Conservation (phyloP, 2,888 invertebrate species). For the Synanthedon vespiformis region DNA sequence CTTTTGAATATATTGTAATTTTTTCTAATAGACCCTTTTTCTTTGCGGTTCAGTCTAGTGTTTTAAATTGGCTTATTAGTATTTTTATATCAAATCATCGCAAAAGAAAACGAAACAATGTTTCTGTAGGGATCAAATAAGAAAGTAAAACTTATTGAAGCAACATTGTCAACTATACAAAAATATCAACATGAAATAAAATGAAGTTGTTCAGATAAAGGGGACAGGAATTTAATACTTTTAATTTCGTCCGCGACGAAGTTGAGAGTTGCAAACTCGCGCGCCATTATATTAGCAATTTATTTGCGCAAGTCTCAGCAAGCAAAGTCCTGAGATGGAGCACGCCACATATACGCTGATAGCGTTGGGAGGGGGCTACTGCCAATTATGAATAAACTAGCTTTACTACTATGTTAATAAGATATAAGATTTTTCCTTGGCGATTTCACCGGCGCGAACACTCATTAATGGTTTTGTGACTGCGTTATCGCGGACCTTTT, state of each 20-base stretch:
- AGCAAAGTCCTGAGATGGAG: slow-evolving; percentile 29
- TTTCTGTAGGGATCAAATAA: no score
- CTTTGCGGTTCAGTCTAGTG: no score
- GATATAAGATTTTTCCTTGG: slow-evolving; percentile 58
- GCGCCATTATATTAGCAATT: slow-evolving; percentile 51
- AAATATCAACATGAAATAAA: no score
- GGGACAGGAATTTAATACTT: slow-evolving; percentile 56
- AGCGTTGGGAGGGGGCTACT: slow-evolving; percentile 39
- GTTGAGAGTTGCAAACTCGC: slow-evolving; percentile 25
- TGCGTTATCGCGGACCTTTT: slow-evolving; percentile 40
- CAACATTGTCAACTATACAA: no score
- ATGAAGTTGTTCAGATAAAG: slow-evolving; percentile 9
- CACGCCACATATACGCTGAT: slow-evolving; percentile 18
- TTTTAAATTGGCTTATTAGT: no score
- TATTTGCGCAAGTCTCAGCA: slow-evolving; percentile 30
- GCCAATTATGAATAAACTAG: slow-evolving; percentile 68
- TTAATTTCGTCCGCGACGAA: slow-evolving; percentile 48
- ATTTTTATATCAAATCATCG: no score
- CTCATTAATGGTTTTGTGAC: slow-evolving; percentile 60
- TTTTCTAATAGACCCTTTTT: no score
- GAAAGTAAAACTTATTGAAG: no score
- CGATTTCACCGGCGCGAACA: slow-evolving; percentile 57
- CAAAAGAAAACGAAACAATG: no score
- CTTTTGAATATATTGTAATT: no score
- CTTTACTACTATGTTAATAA: slow-evolving; percentile 64